Conservation (phyloP, 1,140 invertebrate genomes). For the Ostrea denselamellosa region DNA sequence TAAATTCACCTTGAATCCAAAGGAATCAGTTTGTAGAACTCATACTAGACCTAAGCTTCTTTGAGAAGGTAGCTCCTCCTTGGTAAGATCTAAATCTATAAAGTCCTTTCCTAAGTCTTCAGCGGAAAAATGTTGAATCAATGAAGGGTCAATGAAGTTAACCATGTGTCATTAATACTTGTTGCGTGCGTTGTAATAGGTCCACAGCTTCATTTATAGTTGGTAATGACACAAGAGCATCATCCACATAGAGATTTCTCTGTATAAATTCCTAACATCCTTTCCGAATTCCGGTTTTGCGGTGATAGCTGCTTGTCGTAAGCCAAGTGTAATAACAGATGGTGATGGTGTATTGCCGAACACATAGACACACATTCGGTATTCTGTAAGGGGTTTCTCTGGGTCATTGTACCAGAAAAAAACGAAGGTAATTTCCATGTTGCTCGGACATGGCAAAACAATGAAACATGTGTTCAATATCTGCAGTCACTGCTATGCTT, state of each 20-base stretch:
- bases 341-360: constrained; percentile 29
- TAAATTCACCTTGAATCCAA: constrained; percentile 43
- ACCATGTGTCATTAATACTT: background rate
- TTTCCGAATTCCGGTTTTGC: background rate
- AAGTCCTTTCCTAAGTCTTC: no score
- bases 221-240: background rate
- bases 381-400: background rate
- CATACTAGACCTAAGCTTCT: background rate
- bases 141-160: no score
- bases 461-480: constrained; percentile 20
- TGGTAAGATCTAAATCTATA: no score
- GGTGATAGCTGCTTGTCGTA: background rate
- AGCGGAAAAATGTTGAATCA: no score
- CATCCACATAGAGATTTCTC: constrained; percentile 28
- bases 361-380: background rate
- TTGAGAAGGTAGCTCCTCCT: background rate
- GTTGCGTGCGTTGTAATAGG: background rate
- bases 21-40: constrained; percentile 46
- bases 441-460: background rate
- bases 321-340: background rate
- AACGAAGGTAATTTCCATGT: background rate
- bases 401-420: background rate
- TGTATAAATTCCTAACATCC: constrained; percentile 32
- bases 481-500: background rate
- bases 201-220: background rate